These are phyloP conservation scores for Myripristis jacobus DNA, from an alignment of 2,797 vertebrate species.

Conservation along the genomic window DNA sequence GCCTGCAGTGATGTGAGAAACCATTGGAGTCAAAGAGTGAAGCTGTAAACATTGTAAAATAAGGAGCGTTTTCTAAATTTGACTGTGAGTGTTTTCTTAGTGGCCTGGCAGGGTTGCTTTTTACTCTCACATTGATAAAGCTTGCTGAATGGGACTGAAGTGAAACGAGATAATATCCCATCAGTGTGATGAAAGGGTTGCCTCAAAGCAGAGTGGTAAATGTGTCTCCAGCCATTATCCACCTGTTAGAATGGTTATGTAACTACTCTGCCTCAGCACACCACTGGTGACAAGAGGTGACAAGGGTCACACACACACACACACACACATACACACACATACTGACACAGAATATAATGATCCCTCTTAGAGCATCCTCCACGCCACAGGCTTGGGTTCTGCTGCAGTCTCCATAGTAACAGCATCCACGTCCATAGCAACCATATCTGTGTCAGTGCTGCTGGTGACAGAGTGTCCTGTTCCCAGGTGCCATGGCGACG, in stretches of 20 bases:
- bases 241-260: conserved; percentile 44
- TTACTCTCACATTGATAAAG: conserved; percentile 17
- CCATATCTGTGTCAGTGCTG: conserved; percentile 46
- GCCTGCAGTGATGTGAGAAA: neutral
- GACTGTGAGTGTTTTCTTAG: conserved; percentile 43
- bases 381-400: neutral
- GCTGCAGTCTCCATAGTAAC: conserved; percentile 55
- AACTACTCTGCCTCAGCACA: conserved; percentile 20
- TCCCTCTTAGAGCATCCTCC: neutral
- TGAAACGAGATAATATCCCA: conserved; percentile 54
- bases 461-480: conserved; percentile 60
- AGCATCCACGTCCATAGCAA: conserved; percentile 63
- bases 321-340: conserved; percentile 7
- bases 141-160: conserved; percentile 38
- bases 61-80: conserved; percentile 35
- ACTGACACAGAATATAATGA: conserved; percentile 3
- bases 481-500: neutral
- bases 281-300: conserved; percentile 21
- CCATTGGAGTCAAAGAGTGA: conserved; percentile 9
- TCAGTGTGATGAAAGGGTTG: conserved; percentile 38
- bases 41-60: conserved; percentile 35
- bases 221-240: conserved; percentile 46
- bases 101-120: conserved; percentile 46
- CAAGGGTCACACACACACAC: conserved; percentile 28
- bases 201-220: conserved; percentile 3